Evolutionary conservation across 2,113 vertebrate species (phyloP), one percentile per base, ranked within the genome.

Genomic region (Origma solitaria): DNA sequence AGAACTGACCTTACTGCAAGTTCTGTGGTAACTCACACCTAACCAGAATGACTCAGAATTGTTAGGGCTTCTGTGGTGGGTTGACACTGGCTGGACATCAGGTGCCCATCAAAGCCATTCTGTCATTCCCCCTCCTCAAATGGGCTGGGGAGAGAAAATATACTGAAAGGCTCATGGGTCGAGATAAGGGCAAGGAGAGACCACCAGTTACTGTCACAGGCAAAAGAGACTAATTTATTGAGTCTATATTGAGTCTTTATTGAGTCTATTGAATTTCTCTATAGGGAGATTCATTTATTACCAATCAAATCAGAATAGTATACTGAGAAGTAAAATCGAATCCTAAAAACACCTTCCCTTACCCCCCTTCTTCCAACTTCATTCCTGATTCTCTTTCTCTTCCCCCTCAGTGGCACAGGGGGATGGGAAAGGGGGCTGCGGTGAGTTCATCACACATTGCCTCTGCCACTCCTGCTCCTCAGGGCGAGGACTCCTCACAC

Each of bases 161-260:
- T 6, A 65, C 37, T 47, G 17, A 61, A 54, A 82, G 21, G 6
- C 47, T 69, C 0, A 1, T 54, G 54, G 20, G n/a, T 62, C 0
- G 0, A 87, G 30, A 22, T 40, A 71, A 25, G 25, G n/a, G 50
- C 18, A 38, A 40, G 20, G 14, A 68, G 21, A 54, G 17, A 47
- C 15, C 31, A 11, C 10, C 35, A 69, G 12, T 69, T 40, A 61
- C 37, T 17, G 27, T 42, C 21, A 42, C 0, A 0, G 37, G 33
- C 23, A 66, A 57, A 81, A 37, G 8, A 53, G 24, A 82, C n/a
- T n/a, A n/a, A n/a, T n/a, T n/a, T n/a, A n/a, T n/a, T n/a, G n/a
- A n/a, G n/a, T n/a, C n/a, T n/a, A n/a, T n/a, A n/a, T n/a, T n/a
- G n/a, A n/a, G n/a, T n/a, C n/a, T n/a, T n/a, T n/a, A n/a, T n/a